Conservation (phyloP, 2,888 invertebrate genomes). For the Omphaloscelis lunosa region DNA sequence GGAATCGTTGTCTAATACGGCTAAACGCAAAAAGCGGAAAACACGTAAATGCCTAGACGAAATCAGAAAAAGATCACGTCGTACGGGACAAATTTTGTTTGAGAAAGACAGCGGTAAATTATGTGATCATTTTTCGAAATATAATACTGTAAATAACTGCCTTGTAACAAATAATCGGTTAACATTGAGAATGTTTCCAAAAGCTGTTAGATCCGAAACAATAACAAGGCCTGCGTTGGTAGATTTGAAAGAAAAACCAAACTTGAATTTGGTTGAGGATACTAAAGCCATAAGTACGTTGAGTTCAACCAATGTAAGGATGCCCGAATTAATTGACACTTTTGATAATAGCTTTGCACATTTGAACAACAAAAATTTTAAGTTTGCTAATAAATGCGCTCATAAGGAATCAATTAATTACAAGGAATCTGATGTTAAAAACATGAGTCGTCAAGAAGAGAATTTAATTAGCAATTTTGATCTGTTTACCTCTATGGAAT, state of each 20-base stretch:
- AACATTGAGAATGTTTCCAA: slow-evolving; percentile 81
- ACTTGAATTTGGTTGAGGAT: slow-evolving; percentile 52
- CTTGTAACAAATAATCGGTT: slow-evolving; percentile 78
- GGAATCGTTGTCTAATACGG: slow-evolving; percentile 69
- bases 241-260: slow-evolving; percentile 69
- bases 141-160: slow-evolving; percentile 63
- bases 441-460: slow-evolving; percentile 25
- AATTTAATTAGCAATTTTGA: slow-evolving; percentile 52
- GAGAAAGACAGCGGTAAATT: slow-evolving; percentile 43
- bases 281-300: slow-evolving; percentile 31
- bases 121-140: slow-evolving; percentile 49
- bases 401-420: slow-evolving; percentile 17
- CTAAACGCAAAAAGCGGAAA: slow-evolving; percentile 81
- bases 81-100: slow-evolving; percentile 48
- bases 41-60: slow-evolving; percentile 83
- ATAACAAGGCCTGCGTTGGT: slow-evolving; percentile 77
- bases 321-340: slow-evolving; percentile 31
- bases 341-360: slow-evolving; percentile 23
- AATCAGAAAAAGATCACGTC: slow-evolving; percentile 79
- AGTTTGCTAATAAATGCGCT: slow-evolving; percentile 22
- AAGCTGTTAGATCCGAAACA: slow-evolving; percentile 83
- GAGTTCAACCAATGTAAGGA: slow-evolving; percentile 20
- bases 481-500: slow-evolving; percentile 65
- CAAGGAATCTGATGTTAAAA: slow-evolving; percentile 23
- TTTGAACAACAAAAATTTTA: slow-evolving; percentile 8